Base-by-base conservation (phyloP, 2,797 vertebrate species). In the Mallotus villosus region DNA sequence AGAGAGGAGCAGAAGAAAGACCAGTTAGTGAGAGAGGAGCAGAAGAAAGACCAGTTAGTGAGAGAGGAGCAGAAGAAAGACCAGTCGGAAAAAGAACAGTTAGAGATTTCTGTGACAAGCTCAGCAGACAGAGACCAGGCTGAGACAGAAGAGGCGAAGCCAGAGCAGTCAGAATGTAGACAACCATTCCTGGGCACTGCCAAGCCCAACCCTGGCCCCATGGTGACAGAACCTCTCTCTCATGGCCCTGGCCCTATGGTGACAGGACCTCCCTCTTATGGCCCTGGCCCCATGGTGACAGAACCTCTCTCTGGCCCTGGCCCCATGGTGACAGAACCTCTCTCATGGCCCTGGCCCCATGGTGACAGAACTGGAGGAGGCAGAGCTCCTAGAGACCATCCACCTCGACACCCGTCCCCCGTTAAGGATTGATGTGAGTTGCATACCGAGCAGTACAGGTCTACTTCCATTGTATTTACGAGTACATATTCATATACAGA, bases 361-460 rank as follows among this genome's bases (percentile, higher is more conserved):
- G 34, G 76, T 93, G 59, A 88, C 89, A 27, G 90, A 94, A 71
- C 79, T 90, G 14, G 59, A 71, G 4, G 82, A 91, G 5, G 63
- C 17, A 53, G 87, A 92, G 46, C 84, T 90, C 12, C 74, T 85
- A n/a, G 91, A 94, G 61, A 85, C 85, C n/a, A 74, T 88, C 61
- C 58, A 68, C 11, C 74, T 83, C 41, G 80, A 90, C 22, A n/a
- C 4, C 1, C 58, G 74, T 1, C 67, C 78, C 62, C 82, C 83
- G 16, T 80, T 96, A 67, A 78, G 51, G 60, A 90, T 96, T 0
- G 85, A 92, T 0, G 94, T 94, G 89, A 0, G 92, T 5, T 9
- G 41, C 41, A 46, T 46, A 29, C 27, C 27, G 4, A 29, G 41
- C 9, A 46, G 32, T 34, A 34, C 8, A 34, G 7, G 32, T 32